phyloP scores from a whole-genome alignment of 2,888 invertebrate species.

The Heliconius aoede region DNA sequence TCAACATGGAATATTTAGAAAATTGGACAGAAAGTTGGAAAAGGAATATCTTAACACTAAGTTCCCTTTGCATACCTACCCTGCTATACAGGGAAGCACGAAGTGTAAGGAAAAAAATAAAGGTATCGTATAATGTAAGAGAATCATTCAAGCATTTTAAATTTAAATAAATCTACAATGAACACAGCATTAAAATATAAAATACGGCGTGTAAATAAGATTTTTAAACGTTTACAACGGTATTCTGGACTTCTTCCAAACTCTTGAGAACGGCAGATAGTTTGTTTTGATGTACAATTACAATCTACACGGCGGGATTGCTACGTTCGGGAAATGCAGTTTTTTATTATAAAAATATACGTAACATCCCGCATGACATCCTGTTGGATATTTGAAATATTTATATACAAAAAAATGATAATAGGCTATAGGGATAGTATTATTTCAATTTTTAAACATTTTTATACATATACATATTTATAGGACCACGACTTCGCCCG shows the following conservation, averaged over 20 bases:
- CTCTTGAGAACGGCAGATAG: conserved; percentile 50
- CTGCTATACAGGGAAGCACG: no score
- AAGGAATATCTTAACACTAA: neutral
- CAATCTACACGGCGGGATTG: conserved; percentile 38
- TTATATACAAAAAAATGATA: conserved; percentile 11
- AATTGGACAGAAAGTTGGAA: neutral
- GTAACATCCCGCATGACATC: conserved; percentile 12
- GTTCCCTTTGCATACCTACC: neutral
- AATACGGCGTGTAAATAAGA: conserved; percentile 54
- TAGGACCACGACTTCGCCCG: neutral
- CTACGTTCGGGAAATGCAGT: conserved; percentile 27
- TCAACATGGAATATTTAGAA: neutral
- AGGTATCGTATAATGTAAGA: no score
- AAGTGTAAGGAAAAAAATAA: no score
- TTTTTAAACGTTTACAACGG: conserved; percentile 51
- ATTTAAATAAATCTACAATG: conserved; percentile 8
- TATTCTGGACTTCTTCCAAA: conserved; percentile 50
- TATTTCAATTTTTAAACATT: neutral
- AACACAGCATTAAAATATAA: conserved; percentile 17
- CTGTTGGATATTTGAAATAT: conserved; percentile 13
- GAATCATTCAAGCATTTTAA: neutral
- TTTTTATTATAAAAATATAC: conserved; percentile 44
- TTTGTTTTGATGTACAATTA: conserved; percentile 51
- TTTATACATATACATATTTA: neutral
- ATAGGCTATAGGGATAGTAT: neutral